A percentile compares a stretch with the other conserved stretches of the same genome.
Evolutionary conservation across 2,797 vertebrate species (phyloP).

Genomic region (Rostrhamus sociabilis): DNA sequence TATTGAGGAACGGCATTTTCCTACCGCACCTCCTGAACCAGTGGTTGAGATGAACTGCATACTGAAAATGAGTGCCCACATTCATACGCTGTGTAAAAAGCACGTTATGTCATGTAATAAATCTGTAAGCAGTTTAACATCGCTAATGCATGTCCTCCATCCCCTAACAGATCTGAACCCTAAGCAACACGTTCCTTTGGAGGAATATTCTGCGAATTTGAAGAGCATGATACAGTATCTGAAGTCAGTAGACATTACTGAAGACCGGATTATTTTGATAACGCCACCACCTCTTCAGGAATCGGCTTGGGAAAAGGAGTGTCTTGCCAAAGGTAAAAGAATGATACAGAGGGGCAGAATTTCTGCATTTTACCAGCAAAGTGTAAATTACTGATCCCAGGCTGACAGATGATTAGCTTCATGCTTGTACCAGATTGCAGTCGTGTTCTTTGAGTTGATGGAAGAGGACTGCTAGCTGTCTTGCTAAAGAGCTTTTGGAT

Average conservation of each 20-base stretch:
- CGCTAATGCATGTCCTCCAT: background rate
- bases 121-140: background rate
- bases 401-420: background rate
- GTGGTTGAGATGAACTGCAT: accelerated
- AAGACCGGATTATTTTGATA: conserved; percentile 85
- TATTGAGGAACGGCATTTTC: background rate
- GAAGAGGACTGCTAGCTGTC: background rate
- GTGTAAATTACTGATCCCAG: background rate
- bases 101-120: accelerated
- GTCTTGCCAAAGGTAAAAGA: conserved; percentile 82
- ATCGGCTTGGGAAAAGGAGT: conserved; percentile 87
- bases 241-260: conserved; percentile 75
- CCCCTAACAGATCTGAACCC: conserved; percentile 84
- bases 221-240: conserved; percentile 83
- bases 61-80: background rate
- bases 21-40: accelerated
- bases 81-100: accelerated
- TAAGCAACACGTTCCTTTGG: conserved; percentile 88
- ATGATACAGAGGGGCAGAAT: background rate
- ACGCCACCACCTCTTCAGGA: conserved; percentile 89
- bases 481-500: background rate
- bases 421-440: background rate
- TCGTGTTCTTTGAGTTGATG: background rate
- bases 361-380: background rate
- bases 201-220: conserved; percentile 86